These are phyloP conservation scores for Oligia latruncula DNA, from an alignment of 2,888 invertebrate genomes.

Conservation along the genomic window DNA sequence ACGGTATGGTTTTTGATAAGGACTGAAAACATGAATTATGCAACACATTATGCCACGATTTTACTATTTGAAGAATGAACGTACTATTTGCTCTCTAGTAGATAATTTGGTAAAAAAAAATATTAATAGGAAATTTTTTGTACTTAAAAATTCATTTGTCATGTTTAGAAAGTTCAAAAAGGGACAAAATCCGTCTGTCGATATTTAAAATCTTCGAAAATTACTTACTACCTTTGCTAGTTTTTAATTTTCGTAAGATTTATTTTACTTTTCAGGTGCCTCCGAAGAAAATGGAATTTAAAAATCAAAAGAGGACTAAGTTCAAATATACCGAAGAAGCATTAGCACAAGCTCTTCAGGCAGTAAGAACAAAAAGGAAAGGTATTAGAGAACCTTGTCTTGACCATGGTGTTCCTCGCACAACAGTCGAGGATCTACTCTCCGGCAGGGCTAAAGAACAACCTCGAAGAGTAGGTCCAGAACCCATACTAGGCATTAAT, in stretches of 20 bases:
- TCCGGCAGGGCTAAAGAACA: neutral
- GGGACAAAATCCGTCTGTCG: neutral
- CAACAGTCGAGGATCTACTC: neutral
- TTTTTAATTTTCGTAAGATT: constrained; percentile 25
- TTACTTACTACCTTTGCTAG: neutral
- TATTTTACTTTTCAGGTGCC: constrained; percentile 8
- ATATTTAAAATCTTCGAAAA: constrained; percentile 18
- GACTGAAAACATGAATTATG: neutral
- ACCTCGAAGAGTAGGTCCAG: neutral
- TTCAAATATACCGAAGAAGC: neutral
- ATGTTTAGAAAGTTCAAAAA: neutral
- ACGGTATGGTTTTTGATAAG: neutral
- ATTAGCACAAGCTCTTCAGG: neutral
- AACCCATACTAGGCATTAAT: neutral
- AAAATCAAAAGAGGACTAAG: neutral
- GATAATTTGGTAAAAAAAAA: neutral
- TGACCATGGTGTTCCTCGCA: neutral
- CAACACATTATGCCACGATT: neutral
- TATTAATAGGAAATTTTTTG: neutral
- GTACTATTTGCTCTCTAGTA: neutral
- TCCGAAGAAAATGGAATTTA: neutral
- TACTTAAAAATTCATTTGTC: neutral
- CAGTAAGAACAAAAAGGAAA: neutral
- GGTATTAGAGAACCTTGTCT: neutral
- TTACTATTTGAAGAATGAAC: constrained; percentile 1